A percentile compares a stretch with the other conserved stretches of the same genome.
phyloP scores from a whole-genome alignment of 2,888 invertebrate species.

The Acholoe squamosa region DNA sequence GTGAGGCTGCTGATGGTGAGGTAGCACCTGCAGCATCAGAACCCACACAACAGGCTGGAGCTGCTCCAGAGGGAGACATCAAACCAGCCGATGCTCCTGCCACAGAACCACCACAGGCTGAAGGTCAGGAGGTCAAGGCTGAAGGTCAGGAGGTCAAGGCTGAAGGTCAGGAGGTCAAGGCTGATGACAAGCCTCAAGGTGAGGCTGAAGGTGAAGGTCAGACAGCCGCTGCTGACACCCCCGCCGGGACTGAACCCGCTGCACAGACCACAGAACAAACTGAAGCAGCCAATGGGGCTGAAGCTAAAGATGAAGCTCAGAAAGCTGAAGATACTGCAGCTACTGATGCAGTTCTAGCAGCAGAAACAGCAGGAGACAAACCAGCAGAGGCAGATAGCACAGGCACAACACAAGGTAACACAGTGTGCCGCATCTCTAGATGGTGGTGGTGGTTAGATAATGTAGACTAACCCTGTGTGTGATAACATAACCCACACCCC shows the following conservation, averaged over 20 bases:
- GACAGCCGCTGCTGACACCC: no score
- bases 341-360: neutral
- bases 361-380: slow-evolving; percentile 57
- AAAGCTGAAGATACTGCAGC: no score
- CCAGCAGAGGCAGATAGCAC: neutral
- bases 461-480: slow-evolving; percentile 23
- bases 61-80: neutral
- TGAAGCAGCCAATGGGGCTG: slow-evolving; percentile 48
- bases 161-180: slow-evolving; percentile 20
- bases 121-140: slow-evolving; percentile 10
- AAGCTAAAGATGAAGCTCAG: slow-evolving; percentile 42
- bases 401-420: slow-evolving; percentile 55
- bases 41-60: neutral
- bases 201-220: neutral
- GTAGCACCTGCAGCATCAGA: neutral
- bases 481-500: neutral
- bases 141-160: no score
- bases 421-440: slow-evolving; percentile 58
- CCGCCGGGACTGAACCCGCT: neutral
- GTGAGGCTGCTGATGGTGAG: neutral
- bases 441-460: slow-evolving; percentile 32
- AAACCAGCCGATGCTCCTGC: slow-evolving; percentile 15
- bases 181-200: neutral
- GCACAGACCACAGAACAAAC: slow-evolving; percentile 14
- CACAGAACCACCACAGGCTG: neutral